Evolutionary conservation across 2,797 vertebrate genomes (phyloP), one percentile per base, ranked within the genome.

Genomic region (Linurgus olivaceus): DNA sequence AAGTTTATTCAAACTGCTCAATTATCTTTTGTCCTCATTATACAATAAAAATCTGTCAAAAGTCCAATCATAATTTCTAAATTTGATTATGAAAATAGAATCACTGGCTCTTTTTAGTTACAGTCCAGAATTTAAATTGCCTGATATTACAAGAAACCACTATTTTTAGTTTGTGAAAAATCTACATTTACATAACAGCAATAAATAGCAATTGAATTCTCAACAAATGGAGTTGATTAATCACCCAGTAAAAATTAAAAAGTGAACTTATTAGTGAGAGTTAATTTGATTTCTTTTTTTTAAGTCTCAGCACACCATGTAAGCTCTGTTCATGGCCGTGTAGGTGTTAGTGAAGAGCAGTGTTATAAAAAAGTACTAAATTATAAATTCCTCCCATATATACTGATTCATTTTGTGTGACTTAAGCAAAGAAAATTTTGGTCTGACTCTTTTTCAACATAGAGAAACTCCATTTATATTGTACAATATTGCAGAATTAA

Each of bases 371-470:
- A 96, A 93, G 94, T 85, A 90, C 93, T 77, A 71, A 94, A 97
- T 98, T 97, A 97, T 90, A 87, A 97, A 97, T 98, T 97, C 96
- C 91, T 97, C 97, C 96, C 95, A 90, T 96, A 96, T 95, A 97
- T 76, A 94, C 55, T 96, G 96, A 97, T 96, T 97, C 96, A 97
- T 58, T 96, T 93, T 96, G 57, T 93, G 85, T 91, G 82, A 97
- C 90, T 88, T 95, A 40, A 68, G 62, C 28, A 76, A 88, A 91
- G 88, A 79, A 96, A 94, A 68, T 76, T 58, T 84, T 84, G 73
- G 29, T 82, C 48, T 78, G 54, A 72, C 44, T 93, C 47, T 88
- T 73, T 90, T 91, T 90, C 61, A 82, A 55, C 24, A 82, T 38
- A 86, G 85, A 95, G 67, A 35, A 7, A 24, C 31, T 65, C 45